Evolutionary conservation across 2,888 invertebrate genomes (phyloP), one percentile per base, ranked within the genome.

Genomic region (Stenichneumon culpator): DNA sequence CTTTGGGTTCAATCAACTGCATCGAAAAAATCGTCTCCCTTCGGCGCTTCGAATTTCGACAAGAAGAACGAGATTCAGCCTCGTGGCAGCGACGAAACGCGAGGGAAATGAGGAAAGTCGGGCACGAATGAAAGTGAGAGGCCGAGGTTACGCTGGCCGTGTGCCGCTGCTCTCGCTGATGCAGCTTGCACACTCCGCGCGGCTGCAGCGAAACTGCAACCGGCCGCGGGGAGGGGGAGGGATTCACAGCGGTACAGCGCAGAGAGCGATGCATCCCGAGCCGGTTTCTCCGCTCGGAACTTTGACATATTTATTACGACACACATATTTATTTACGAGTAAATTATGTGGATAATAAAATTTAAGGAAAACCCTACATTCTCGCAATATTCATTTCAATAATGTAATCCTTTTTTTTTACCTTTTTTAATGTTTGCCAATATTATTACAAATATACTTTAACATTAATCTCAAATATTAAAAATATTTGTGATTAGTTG

Each of bases 101-200:
- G 73, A 88, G 89, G 89, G 90, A 90, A 90, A 90, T 87, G 90
- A 91, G 91, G 90, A 91, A 91, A 91, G 91, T 91, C 90, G 90
- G 88, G 89, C 88, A 87, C 88, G 87, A 88, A 90, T 83, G 91
- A 91, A 91, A 91, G 90, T 89, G 91, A 91, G 91, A 91, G 89
- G 90, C 74, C 74, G 74, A 75, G 74, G 74, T 75, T 75, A 75
- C 74, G 74, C 74, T 75, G 74, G 74, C 74, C 74, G 63, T 74
- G 74, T 63, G 60, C 60, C 60, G 25, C 60, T 60, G 28, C 44
- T 77, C 63, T 39, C 36, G 36, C 69, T 22, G 36, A 70, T 52
- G 65, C 39, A 44, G 39, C 16, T 50, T 47, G 54, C 74, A 22
- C 57, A 4, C 57, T 57, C 57, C 25, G 57, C 22, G 32, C 32